Evolutionary conservation across 2,888 invertebrate species (phyloP).

Genomic region (Tiphia femorata): DNA sequence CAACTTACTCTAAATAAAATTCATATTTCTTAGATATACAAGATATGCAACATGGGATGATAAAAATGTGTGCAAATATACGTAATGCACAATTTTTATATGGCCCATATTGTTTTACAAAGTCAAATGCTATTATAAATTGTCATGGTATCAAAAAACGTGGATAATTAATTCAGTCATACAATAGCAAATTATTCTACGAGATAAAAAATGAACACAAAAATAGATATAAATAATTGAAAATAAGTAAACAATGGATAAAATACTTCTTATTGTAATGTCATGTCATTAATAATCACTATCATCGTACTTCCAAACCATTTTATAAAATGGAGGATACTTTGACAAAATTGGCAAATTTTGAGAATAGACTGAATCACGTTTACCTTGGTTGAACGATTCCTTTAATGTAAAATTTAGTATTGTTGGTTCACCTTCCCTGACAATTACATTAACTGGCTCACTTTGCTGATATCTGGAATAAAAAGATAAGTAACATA

Average conservation of each 20-base stretch:
- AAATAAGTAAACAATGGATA: constrained; percentile 1
- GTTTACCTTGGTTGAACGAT: constrained; percentile 63
- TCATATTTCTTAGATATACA: not conserved
- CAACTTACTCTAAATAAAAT: not conserved
- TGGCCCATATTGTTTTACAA: no score
- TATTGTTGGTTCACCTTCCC: constrained; percentile 63
- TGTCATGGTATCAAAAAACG: no score
- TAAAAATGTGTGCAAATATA: not conserved
- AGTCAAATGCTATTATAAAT: constrained; percentile 15
- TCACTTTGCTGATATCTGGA: constrained; percentile 72
- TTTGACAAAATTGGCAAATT: constrained; percentile 54
- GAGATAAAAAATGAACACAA: constrained; percentile 1
- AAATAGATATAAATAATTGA: constrained; percentile 12
- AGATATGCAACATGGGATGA: not conserved
- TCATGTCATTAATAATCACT: constrained; percentile 23
- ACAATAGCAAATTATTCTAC: not conserved
- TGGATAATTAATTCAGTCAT: no score
- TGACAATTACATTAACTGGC: constrained; percentile 63
- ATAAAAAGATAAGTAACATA: constrained; percentile 31
- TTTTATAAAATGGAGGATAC: constrained; percentile 51
- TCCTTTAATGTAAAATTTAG: constrained; percentile 68
- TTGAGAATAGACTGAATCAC: constrained; percentile 53
- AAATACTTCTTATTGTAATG: not conserved
- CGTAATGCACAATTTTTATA: no score
- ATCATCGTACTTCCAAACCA: constrained; percentile 46